These are phyloP conservation scores for Caradrina kadenii DNA, from an alignment of 2,888 invertebrate species.

Conservation along the genomic window DNA sequence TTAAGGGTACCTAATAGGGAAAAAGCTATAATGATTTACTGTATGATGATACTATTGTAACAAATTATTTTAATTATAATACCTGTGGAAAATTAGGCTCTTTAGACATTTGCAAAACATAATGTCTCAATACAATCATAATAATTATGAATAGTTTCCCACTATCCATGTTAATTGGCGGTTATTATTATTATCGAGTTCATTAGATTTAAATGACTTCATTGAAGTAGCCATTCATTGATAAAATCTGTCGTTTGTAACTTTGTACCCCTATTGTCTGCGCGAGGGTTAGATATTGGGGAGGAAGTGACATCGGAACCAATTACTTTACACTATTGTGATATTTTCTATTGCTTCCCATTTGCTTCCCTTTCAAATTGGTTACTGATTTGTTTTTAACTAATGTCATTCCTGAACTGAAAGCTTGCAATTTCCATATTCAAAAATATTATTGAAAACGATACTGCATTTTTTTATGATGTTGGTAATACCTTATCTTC, in stretches of 20 bases:
- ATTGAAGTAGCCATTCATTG: constrained; percentile 30
- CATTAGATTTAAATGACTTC: constrained; percentile 36
- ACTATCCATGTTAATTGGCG: constrained; percentile 33
- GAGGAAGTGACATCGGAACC: constrained; percentile 25
- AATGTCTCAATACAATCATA: constrained; percentile 19
- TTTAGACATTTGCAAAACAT: neutral
- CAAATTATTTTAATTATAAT: too few relatives aligned
- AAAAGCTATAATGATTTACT: too few relatives aligned
- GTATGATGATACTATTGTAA: too few relatives aligned
- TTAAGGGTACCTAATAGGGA: neutral
- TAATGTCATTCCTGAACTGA: neutral
- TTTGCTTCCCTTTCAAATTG: constrained; percentile 27
- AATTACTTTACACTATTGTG: constrained; percentile 5
- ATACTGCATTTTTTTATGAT: neutral
- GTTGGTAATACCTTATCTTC: too few relatives aligned
- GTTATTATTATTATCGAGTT: constrained; percentile 18
- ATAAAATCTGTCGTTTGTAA: constrained; percentile 12
- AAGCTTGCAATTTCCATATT: neutral
- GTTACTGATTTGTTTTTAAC: constrained; percentile 13
- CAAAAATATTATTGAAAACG: neutral
- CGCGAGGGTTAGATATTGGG: constrained; percentile 22
- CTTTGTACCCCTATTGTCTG: constrained; percentile 32
- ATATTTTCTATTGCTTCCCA: constrained; percentile 22
- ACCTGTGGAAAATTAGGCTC: neutral
- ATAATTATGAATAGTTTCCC: constrained; percentile 14